A percentile compares a stretch with the other conserved stretches of the same genome.
These are phyloP conservation scores for Temnothorax ravouxi DNA, from an alignment of 2,888 invertebrate species.

Conservation along the genomic window DNA sequence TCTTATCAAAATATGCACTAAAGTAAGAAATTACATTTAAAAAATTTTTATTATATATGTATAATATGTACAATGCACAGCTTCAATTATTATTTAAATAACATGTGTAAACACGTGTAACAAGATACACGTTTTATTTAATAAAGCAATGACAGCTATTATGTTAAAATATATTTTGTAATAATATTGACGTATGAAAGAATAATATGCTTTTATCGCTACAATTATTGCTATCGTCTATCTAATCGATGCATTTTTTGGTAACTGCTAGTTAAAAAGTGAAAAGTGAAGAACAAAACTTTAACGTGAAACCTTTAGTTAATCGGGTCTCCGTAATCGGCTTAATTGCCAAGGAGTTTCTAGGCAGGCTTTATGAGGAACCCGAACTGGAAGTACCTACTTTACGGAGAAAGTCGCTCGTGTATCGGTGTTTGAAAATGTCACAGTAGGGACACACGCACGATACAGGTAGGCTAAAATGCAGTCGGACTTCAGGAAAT, in stretches of 20 bases:
- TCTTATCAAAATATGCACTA: background rate
- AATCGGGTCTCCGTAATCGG: slow-evolving; percentile 64
- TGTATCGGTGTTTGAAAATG: slow-evolving; percentile 50
- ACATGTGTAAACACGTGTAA: too few species aligned
- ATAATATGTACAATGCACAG: background rate
- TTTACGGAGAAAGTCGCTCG: slow-evolving; percentile 51
- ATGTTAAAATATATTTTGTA: background rate
- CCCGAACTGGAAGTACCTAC: slow-evolving; percentile 59
- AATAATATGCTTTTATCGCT: background rate
- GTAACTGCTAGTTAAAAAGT: slow-evolving; percentile 38
- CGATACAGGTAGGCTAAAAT: slow-evolving; percentile 8
- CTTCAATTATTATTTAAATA: slow-evolving; percentile 4
- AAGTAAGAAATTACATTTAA: background rate
- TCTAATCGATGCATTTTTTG: slow-evolving; percentile 22
- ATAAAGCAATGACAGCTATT: background rate
- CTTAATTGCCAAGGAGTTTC: slow-evolving; percentile 69
- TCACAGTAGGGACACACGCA: background rate
- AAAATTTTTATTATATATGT: background rate
- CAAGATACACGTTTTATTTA: too few species aligned
- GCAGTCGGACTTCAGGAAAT: background rate
- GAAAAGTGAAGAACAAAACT: slow-evolving; percentile 39
- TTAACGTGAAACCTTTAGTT: slow-evolving; percentile 55
- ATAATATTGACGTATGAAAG: background rate
- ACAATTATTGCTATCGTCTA: background rate
- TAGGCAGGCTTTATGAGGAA: slow-evolving; percentile 49